Conservation (phyloP, 1,140 invertebrate genomes). For the Caenorhabditis tropicalis region DNA sequence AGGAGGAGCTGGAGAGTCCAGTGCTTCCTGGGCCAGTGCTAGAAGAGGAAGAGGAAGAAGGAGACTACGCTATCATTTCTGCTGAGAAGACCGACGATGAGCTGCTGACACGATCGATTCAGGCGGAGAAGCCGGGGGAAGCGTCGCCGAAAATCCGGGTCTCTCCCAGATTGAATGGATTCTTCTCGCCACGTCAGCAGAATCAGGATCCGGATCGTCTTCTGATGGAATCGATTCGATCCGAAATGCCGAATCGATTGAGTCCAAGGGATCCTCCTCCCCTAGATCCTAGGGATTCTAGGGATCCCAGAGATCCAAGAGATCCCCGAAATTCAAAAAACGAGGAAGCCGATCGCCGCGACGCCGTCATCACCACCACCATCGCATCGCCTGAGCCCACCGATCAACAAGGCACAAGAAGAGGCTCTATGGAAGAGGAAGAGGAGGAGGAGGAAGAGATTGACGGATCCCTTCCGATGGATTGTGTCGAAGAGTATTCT, state of each 20-base stretch:
- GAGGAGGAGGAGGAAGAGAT: not conserved
- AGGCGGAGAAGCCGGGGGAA: not conserved
- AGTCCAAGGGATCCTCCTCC: not conserved
- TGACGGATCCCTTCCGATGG: conserved; percentile 19
- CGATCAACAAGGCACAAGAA: not conserved
- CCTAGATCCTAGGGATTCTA: not conserved
- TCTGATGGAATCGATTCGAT: conserved; percentile 7
- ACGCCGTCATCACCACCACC: not conserved
- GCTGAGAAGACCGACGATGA: conserved; percentile 15
- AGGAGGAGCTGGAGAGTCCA: conserved; percentile 6
- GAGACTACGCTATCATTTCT: conserved; percentile 9
- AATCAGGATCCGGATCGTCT: conserved; percentile 14
- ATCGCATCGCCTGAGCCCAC: conserved; percentile 35
- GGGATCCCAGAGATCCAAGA: too few relatives aligned
- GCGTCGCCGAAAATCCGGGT: not conserved
- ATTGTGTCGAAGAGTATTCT: not conserved
- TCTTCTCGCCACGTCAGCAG: not conserved
- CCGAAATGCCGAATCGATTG: not conserved
- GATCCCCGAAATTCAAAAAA: conserved; percentile 44
- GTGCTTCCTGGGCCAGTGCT: not conserved
- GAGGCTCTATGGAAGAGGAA: not conserved
- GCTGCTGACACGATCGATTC: not conserved
- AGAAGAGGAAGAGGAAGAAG: not conserved
- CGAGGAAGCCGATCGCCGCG: conserved; percentile 40
- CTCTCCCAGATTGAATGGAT: not conserved